Conservation (phyloP, 2,113 vertebrate species). For the Anas platyrhynchos region DNA sequence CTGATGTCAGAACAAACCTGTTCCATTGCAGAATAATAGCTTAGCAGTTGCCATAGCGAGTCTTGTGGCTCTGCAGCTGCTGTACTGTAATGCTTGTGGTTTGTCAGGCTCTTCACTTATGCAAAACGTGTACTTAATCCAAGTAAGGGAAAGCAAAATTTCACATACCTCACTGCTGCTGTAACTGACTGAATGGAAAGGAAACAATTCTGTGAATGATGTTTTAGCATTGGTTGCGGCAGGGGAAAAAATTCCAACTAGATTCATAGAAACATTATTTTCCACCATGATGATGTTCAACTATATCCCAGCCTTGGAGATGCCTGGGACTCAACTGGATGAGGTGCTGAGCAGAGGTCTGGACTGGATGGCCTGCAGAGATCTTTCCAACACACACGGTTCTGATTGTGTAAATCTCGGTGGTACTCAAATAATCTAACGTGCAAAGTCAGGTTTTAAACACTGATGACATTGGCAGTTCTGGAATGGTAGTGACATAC, state of each 20-base stretch:
- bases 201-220: fast-evolving
- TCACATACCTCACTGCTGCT: neutral
- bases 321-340: neutral
- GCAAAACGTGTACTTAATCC: neutral
- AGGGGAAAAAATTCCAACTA: neutral
- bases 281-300: neutral
- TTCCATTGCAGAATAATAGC: neutral
- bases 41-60: neutral
- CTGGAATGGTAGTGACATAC: neutral
- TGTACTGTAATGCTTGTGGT: neutral
- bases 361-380: neutral
- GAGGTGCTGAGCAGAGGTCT: neutral
- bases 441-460: neutral
- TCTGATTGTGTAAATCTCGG: neutral
- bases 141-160: neutral
- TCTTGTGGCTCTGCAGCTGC: neutral
- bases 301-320: neutral
- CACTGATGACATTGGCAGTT: fast-evolving
- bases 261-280: neutral
- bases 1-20: neutral
- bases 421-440: neutral
- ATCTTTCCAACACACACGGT: neutral
- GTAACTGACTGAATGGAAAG: neutral
- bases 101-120: neutral
- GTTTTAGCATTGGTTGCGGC: neutral